Evolutionary conservation across 2,797 vertebrate genomes (phyloP).

Genomic region (Gallinago stenura): DNA sequence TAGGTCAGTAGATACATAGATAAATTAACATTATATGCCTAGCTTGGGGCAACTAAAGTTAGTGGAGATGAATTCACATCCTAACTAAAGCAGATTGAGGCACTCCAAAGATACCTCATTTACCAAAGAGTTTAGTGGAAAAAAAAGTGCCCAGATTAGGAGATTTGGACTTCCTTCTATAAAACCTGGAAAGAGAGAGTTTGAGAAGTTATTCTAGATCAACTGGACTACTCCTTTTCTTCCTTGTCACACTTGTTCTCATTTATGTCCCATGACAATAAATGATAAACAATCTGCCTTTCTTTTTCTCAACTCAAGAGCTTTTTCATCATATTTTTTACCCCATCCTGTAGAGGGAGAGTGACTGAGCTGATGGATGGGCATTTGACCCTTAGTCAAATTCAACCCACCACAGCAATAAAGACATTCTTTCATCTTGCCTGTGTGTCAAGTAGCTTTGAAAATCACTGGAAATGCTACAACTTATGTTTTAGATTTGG

Average conservation of each 20-base stretch:
- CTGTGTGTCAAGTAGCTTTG: neutral
- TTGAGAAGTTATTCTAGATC: neutral
- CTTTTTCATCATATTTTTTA: neutral
- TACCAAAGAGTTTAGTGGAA: rapidly evolving
- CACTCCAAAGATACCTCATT: neutral
- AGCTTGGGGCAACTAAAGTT: neutral
- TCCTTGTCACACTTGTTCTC: neutral
- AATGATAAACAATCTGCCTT: neutral
- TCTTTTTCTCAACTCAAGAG: neutral
- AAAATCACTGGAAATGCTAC: neutral
- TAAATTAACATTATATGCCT: neutral
- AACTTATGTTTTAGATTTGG: neutral
- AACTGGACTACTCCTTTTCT: neutral
- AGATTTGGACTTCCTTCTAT: neutral
- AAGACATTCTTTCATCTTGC: neutral
- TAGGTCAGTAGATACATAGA: neutral
- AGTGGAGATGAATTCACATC: neutral
- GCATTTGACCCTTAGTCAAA: neutral
- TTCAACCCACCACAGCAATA: neutral
- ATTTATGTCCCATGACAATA: neutral
- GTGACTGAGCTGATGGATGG: neutral
- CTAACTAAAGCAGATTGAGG: neutral
- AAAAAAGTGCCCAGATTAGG: neutral
- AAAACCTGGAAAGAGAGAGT: neutral
- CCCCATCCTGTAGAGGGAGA: neutral